Conservation (phyloP, 2,888 invertebrate species). For the Nasonovia ribisnigri region DNA sequence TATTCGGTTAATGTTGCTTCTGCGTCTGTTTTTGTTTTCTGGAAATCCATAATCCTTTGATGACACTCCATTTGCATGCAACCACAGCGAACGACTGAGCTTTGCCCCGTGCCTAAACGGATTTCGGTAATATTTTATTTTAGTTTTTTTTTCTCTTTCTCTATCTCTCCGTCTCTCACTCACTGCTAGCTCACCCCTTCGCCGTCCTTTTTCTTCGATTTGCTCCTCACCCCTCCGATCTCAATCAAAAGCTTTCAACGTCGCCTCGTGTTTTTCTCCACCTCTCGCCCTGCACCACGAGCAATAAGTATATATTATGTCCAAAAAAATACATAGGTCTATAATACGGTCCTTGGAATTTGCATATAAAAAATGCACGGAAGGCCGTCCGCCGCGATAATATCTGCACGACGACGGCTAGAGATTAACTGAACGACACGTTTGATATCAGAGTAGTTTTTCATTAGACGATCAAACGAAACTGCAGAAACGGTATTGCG, state of each 20-base stretch:
- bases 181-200: too few species aligned
- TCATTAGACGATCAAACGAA: neutral
- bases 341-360: neutral
- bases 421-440: neutral
- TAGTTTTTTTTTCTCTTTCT: neutral
- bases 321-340: neutral
- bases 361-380: neutral
- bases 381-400: neutral
- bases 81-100: slow-evolving; percentile 59
- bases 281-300: neutral
- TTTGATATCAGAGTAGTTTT: neutral
- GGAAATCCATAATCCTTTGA: slow-evolving; percentile 65
- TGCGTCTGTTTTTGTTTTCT: slow-evolving; percentile 64
- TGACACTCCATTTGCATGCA: slow-evolving; percentile 65
- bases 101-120: slow-evolving; percentile 56
- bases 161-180: neutral
- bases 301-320: neutral
- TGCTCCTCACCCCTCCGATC: neutral
- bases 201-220: slow-evolving; percentile 14
- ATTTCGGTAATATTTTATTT: slow-evolving; percentile 63
- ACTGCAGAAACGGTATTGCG: neutral
- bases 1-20: slow-evolving; percentile 64
- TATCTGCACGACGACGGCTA: neutral
- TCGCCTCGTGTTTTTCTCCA: neutral
- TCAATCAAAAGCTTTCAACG: slow-evolving; percentile 47